A percentile compares a stretch with the other conserved stretches of the same genome.
Evolutionary conservation across 1,140 invertebrate species (phyloP).

Genomic region (Chionoecetes opilio): DNA sequence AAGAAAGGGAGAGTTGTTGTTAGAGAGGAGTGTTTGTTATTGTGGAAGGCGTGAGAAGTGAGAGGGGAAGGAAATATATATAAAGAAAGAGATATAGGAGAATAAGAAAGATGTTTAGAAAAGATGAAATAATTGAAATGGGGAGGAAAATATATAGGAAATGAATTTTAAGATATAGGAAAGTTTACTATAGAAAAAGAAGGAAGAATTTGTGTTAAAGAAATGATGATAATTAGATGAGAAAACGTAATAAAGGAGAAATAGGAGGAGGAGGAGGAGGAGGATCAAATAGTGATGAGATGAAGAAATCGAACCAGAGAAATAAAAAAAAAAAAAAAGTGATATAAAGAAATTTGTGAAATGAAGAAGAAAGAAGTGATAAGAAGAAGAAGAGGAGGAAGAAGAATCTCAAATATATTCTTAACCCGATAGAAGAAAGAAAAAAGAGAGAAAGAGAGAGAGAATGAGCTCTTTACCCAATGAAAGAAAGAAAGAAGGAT

Average conservation of each 20-base stretch:
- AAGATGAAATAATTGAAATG: too few relatives aligned
- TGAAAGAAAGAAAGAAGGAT: neutral
- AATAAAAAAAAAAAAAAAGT: neutral
- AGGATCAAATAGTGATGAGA: neutral
- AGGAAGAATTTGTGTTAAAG: neutral
- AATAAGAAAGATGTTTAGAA: too few relatives aligned
- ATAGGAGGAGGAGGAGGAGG: neutral
- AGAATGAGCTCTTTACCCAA: neutral
- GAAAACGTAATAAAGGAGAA: neutral
- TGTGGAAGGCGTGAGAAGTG: too few relatives aligned
- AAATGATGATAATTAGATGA: neutral
- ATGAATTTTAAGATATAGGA: neutral
- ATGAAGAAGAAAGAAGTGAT: neutral
- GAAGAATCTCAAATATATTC: neutral
- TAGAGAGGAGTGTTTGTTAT: too few relatives aligned
- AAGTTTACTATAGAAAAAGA: neutral
- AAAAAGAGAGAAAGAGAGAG: neutral
- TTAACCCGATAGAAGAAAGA: neutral
- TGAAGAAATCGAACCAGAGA: neutral
- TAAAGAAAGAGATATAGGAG: too few relatives aligned
- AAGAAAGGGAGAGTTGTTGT: too few relatives aligned
- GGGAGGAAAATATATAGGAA: neutral
- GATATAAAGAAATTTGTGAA: neutral
- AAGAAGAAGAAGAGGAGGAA: neutral
- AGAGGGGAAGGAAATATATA: too few relatives aligned